These are phyloP conservation scores for Shinisaurus crocodilurus DNA, from an alignment of 2,113 vertebrate genomes.

Conservation along the genomic window DNA sequence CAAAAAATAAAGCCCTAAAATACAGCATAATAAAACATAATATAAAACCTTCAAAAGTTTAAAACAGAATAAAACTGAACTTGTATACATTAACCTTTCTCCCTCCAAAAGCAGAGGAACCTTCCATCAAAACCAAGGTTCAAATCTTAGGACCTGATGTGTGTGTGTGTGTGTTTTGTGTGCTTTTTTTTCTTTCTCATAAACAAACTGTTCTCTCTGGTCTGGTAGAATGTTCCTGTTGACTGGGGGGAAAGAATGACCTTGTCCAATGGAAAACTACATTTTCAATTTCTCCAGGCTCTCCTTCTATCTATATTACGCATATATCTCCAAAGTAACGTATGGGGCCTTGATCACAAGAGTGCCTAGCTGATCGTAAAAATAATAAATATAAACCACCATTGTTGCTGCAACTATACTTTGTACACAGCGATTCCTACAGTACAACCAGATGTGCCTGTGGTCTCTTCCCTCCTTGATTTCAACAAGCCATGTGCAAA, in stretches of 20 bases:
- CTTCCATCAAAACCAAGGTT: conserved; percentile 47
- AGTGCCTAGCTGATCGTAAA: background rate
- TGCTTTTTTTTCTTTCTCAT: too few relatives aligned
- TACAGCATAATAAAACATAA: too few relatives aligned
- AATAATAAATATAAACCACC: background rate
- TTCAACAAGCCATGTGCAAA: background rate
- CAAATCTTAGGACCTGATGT: background rate
- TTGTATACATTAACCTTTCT: background rate
- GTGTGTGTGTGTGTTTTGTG: too few relatives aligned
- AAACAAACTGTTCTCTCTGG: background rate
- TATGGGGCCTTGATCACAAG: background rate
- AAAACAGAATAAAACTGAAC: too few relatives aligned
- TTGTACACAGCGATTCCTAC: background rate
- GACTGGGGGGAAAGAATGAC: conserved; percentile 28
- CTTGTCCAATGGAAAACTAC: conserved; percentile 54
- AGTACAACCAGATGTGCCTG: background rate
- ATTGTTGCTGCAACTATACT: background rate
- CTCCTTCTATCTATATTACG: conserved; percentile 33
- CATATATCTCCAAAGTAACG: background rate
- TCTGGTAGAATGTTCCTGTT: background rate
- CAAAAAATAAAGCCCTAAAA: too few relatives aligned
- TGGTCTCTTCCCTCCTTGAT: background rate
- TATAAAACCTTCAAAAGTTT: too few relatives aligned
- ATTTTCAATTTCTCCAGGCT: conserved; percentile 32
- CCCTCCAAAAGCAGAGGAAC: conserved; percentile 52